Evolutionary conservation across 2,113 vertebrate species (phyloP).

Genomic region (Pygoscelis antarcticus): DNA sequence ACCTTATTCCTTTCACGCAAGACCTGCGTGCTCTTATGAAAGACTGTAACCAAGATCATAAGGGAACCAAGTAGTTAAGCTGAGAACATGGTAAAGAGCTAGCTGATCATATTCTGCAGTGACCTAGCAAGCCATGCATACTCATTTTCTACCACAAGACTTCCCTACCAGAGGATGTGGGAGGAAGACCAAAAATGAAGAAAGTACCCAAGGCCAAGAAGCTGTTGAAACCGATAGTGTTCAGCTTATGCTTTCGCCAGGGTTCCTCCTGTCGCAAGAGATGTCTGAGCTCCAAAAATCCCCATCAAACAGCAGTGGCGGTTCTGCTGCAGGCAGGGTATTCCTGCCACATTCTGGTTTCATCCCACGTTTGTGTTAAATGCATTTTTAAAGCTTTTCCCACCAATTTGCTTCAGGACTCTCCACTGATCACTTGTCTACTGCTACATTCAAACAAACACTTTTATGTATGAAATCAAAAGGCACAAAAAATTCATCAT

Average conservation of each 20-base stretch:
- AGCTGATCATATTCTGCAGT: accelerated
- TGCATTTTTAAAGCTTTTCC: neutral
- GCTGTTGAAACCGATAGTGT: neutral
- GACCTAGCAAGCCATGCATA: accelerated
- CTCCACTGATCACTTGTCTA: accelerated
- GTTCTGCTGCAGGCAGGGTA: neutral
- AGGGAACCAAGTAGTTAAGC: neutral
- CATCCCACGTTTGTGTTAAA: accelerated
- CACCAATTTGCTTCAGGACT: neutral
- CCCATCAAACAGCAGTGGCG: accelerated
- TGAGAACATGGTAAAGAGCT: neutral
- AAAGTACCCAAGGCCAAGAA: neutral
- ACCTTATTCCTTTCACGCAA: accelerated
- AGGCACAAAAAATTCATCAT: neutral
- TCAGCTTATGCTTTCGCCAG: neutral
- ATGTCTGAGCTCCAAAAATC: neutral
- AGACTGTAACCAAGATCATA: neutral
- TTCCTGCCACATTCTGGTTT: neutral
- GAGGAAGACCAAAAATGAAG: neutral
- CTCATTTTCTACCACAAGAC: neutral
- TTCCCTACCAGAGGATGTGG: neutral
- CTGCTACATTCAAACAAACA: neutral
- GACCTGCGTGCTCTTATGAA: accelerated
- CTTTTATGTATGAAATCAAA: accelerated
- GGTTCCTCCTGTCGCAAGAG: neutral